These are phyloP conservation scores for Agrochola macilenta DNA, from an alignment of 2,888 invertebrate genomes.

Conservation along the genomic window DNA sequence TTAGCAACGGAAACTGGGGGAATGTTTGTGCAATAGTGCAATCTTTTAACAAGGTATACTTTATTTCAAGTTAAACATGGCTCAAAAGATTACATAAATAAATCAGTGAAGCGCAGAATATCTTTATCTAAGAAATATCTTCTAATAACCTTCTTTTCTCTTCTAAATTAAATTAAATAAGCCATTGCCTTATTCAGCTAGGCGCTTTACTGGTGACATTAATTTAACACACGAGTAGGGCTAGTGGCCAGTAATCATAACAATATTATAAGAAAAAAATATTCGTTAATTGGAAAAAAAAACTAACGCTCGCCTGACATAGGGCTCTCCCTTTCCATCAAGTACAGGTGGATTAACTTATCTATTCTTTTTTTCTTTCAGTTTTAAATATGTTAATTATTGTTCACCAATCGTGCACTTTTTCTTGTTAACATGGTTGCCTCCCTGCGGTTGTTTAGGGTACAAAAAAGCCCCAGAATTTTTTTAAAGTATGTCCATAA, in stretches of 20 bases:
- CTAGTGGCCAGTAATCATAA: too few species aligned
- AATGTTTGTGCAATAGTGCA: background rate
- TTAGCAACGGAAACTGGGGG: background rate
- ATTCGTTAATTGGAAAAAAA: too few species aligned
- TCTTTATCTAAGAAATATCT: background rate
- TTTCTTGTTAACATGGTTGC: background rate
- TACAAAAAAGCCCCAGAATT: background rate
- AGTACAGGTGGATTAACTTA: too few species aligned
- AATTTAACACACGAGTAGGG: too few species aligned
- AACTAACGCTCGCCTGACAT: too few species aligned
- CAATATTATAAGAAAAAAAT: too few species aligned
- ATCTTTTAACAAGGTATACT: background rate
- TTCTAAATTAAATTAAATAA: background rate
- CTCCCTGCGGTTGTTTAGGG: background rate
- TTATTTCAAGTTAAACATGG: background rate
- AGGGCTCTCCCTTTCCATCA: too few species aligned
- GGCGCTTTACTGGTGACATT: too few species aligned
- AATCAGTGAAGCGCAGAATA: background rate
- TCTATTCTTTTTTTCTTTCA: too few species aligned
- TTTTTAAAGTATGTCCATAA: background rate
- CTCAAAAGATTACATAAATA: conserved; percentile 1
- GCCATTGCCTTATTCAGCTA: background rate
- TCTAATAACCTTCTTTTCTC: background rate
- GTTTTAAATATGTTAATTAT: background rate
- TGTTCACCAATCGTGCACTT: background rate